Base-by-base conservation (phyloP, 2,797 vertebrate genomes). In the Limosa lapponica region DNA sequence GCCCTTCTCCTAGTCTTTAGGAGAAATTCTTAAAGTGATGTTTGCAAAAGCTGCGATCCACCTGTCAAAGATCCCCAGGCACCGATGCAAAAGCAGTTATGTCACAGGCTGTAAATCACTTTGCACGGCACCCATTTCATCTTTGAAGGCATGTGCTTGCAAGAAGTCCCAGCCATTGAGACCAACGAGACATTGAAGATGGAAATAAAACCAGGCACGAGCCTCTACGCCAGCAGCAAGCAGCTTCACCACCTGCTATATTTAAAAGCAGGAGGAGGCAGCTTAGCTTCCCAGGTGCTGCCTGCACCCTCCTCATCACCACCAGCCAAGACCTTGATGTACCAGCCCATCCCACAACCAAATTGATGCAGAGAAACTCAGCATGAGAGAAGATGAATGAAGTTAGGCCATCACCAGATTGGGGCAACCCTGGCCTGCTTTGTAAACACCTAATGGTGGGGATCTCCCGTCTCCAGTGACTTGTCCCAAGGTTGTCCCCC, bases 161-260 rank as follows among this genome's bases (percentile, higher is more conserved):
- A 17, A 86, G 70, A 69, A 91, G 94, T 61, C 72, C 61, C 23
- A 59, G 44, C 41, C 52, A 72, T 4, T 22, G 52, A 77, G 46
- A 86, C 32, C 10, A 0, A 88, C 0, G 0, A 52, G 23, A 52
- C 57, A 37, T 1, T 9, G 19, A 66, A 16, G 32, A 54, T 46
- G 41, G 72, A 88, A 90, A 91, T 36, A n/a, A 73, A 89, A 54
- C 2, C 37, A 74, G 48, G 44, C 65, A 67, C 1, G 1, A 90
- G 34, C 36, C 28, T 78, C 37, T 64, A 66, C 1, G 3, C 55
- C 13, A 6, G 64, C 32, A 87, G 51, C 73, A 59, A 72, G 41
- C 3, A 2, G 55, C 71, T 82, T 34, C 1, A 2, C 23, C 44
- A 81, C 7, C 34, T 52, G 48, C 36, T 82, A 9, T 17, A 14